Conservation (phyloP, 2,888 invertebrate genomes). For the Sinopyrophorus schimmeli region DNA sequence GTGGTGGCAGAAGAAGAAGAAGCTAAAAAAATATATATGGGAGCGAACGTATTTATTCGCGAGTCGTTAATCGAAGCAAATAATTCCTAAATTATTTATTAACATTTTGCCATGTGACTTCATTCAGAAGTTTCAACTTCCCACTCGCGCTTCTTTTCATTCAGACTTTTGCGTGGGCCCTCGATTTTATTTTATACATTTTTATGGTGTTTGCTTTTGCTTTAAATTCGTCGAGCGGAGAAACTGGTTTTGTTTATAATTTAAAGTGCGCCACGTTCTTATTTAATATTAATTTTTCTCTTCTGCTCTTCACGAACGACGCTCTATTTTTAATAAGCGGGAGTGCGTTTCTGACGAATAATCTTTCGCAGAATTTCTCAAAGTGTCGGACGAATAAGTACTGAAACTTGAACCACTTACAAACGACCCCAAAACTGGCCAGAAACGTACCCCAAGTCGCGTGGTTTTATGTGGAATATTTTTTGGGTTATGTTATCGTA, state of each 20-base stretch:
- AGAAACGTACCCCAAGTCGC: too few species aligned
- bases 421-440: too few species aligned
- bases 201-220: conserved; percentile 8
- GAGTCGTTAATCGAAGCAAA: conserved; percentile 17
- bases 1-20: conserved; percentile 1
- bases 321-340: too few species aligned
- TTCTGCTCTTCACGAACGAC: too few species aligned
- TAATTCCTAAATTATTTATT: conserved; percentile 16
- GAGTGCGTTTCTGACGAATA: too few species aligned
- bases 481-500: too few species aligned
- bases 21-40: conserved; percentile 5
- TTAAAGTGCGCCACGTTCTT: too few species aligned
- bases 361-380: too few species aligned
- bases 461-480: too few species aligned
- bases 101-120: conserved; percentile 19
- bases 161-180: conserved; percentile 15
- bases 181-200: conserved; percentile 9
- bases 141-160: conserved; percentile 19
- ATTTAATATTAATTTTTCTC: too few species aligned
- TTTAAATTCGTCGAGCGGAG: conserved; percentile 8
- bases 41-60: conserved; percentile 16
- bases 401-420: too few species aligned
- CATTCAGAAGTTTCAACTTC: conserved; percentile 23
- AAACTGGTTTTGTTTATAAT: conserved; percentile 11
- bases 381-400: too few species aligned